phyloP scores from a whole-genome alignment of 1,140 invertebrate genomes.

The Zaprionus gabonicus region DNA sequence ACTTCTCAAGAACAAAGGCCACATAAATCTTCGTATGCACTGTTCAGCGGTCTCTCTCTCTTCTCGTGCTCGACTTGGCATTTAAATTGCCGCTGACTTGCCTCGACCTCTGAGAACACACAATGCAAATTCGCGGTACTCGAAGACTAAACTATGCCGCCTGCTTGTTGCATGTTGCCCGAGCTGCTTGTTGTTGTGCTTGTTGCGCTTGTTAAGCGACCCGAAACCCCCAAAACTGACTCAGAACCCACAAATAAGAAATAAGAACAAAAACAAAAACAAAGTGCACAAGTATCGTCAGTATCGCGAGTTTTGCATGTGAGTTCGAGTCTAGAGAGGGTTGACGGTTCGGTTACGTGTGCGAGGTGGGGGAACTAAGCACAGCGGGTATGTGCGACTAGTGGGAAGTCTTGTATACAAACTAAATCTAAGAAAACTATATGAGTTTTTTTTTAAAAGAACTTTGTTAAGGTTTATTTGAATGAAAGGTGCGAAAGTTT shows the following conservation, averaged over 20 bases:
- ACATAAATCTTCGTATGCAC: constrained; percentile 65
- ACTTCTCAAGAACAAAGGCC: constrained; percentile 61
- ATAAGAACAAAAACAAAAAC: constrained; percentile 34
- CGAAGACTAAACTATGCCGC: constrained; percentile 73
- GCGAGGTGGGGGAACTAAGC: background rate
- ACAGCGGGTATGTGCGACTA: background rate
- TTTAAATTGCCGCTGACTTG: constrained; percentile 73
- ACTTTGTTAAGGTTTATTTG: too few species aligned
- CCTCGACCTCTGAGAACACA: constrained; percentile 55
- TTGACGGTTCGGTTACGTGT: constrained; percentile 39
- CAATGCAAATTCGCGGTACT: constrained; percentile 50
- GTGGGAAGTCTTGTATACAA: too few species aligned
- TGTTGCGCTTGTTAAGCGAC: constrained; percentile 50
- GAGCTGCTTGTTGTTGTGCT: constrained; percentile 32
- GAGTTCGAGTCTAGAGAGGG: constrained; percentile 45
- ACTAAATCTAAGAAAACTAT: accelerated
- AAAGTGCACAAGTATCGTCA: constrained; percentile 33
- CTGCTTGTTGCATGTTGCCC: constrained; percentile 47
- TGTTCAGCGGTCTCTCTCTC: constrained; percentile 20
- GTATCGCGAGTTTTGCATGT: constrained; percentile 62
- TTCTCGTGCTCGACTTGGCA: constrained; percentile 58
- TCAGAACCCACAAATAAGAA: constrained; percentile 42
- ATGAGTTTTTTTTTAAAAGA: too few species aligned
- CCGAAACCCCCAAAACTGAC: constrained; percentile 43
- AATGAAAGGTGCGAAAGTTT: too few species aligned